These are phyloP conservation scores for Acyrthosiphon pisum DNA, from an alignment of 1,140 invertebrate species.

Conservation along the genomic window DNA sequence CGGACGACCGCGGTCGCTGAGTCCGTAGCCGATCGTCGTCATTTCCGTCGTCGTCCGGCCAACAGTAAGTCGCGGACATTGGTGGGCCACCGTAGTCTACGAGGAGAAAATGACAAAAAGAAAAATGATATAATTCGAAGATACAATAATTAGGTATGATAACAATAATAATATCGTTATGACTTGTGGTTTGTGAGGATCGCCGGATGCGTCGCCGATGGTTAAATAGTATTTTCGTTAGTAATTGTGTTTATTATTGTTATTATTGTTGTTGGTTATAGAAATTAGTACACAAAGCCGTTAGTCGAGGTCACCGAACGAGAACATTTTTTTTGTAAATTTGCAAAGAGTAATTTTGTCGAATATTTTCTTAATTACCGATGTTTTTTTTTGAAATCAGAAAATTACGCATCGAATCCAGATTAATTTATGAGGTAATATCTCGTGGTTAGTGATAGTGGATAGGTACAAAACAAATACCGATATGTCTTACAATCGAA, in stretches of 20 bases:
- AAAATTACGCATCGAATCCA: background rate
- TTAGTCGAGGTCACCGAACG: background rate
- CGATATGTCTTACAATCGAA: too few relatives aligned
- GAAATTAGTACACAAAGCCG: background rate
- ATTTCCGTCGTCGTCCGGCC: background rate
- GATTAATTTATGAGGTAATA: background rate
- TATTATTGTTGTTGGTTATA: background rate
- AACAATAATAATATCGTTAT: background rate
- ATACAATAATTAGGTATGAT: background rate
- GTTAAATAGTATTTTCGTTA: background rate
- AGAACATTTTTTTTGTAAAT: background rate
- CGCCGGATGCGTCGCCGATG: background rate
- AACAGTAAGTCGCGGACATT: background rate
- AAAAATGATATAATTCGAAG: background rate
- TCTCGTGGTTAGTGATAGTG: background rate
- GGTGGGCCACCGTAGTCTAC: constrained; percentile 7
- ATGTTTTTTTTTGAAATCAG: background rate
- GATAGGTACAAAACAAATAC: background rate
- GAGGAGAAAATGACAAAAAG: background rate
- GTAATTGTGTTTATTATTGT: background rate
- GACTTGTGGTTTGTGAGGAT: background rate
- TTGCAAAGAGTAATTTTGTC: background rate
- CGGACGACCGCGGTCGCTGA: background rate
- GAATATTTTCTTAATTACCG: background rate
- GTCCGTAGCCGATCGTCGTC: background rate